Percentiles rank a stretch among this genome's conserved stretches.
These are phyloP conservation scores for Acinonyx jubatus DNA, from an alignment of 2,113 vertebrate genomes.

Conservation along the genomic window DNA sequence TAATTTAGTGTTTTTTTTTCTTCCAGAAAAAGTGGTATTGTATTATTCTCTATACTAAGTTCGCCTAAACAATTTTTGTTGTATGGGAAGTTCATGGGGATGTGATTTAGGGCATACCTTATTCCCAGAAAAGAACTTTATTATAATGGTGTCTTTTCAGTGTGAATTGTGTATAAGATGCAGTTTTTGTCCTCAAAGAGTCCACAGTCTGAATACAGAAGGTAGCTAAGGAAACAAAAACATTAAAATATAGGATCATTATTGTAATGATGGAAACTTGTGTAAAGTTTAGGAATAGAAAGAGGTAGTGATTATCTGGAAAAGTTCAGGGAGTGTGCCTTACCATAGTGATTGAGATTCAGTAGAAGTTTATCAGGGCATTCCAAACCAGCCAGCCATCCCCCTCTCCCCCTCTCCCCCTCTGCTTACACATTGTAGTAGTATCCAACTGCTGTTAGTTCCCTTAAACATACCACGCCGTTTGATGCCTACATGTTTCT, in stretches of 20 bases:
- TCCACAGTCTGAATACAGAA: constrained; percentile 17
- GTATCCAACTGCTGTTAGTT: neutral
- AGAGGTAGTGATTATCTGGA: constrained; percentile 20
- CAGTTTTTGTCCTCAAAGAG: neutral
- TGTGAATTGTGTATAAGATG: constrained; percentile 30
- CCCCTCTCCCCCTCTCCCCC: neutral
- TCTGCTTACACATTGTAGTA: neutral
- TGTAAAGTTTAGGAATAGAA: constrained; percentile 34
- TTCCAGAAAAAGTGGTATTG: neutral
- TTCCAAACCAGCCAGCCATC: neutral
- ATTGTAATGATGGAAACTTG: constrained; percentile 34
- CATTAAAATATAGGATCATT: neutral
- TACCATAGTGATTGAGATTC: constrained; percentile 16
- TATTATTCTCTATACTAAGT: constrained; percentile 25
- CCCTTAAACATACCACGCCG: neutral
- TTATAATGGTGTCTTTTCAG: constrained; percentile 16
- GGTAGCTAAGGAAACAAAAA: constrained; percentile 37
- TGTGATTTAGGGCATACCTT: constrained; percentile 48
- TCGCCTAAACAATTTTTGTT: constrained; percentile 25
- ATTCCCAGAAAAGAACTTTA: neutral
- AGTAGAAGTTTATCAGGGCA: neutral
- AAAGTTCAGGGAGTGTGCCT: neutral
- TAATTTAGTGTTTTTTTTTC: constrained; percentile 23
- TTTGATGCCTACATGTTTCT: neutral
- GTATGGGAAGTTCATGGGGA: neutral